A percentile compares a stretch with the other conserved stretches of the same genome.
Conservation (phyloP, 1,140 invertebrate species). For the Stegodyphus mimosarum region DNA sequence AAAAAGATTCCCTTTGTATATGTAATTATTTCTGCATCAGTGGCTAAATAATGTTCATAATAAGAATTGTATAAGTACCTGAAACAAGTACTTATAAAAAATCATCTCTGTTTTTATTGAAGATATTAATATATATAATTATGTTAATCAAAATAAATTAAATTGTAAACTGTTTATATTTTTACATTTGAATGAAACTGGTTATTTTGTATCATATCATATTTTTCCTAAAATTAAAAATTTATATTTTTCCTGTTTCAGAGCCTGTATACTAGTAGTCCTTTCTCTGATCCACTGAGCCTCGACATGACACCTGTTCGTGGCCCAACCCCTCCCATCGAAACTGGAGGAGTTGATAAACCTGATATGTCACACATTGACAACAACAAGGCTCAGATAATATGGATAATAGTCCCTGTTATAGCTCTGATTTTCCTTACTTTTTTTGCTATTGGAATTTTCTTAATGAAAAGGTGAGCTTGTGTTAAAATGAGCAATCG, state of each 20-base stretch:
- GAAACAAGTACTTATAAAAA: too few relatives aligned
- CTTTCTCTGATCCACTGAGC: conserved; percentile 90
- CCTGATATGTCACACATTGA: conserved; percentile 59
- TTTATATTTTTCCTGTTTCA: conserved; percentile 63
- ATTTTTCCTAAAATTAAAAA: too few relatives aligned
- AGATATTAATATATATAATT: too few relatives aligned
- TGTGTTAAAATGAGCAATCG: background rate
- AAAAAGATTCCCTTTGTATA: too few relatives aligned
- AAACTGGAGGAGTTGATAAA: conserved; percentile 16
- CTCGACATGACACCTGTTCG: conserved; percentile 72
- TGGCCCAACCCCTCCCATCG: conserved; percentile 24
- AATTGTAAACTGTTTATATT: too few relatives aligned
- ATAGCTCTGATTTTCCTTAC: conserved; percentile 49
- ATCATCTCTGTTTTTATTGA: too few relatives aligned
- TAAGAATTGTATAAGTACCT: too few relatives aligned
- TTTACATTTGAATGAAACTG: too few relatives aligned
- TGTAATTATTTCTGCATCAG: too few relatives aligned
- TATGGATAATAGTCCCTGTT: conserved; percentile 55
- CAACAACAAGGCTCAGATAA: conserved; percentile 31
- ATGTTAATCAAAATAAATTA: too few relatives aligned
- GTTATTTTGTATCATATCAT: too few relatives aligned
- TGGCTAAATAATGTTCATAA: too few relatives aligned
- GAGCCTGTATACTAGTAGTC: conserved; percentile 94
- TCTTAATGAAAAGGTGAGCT: conserved; percentile 46
- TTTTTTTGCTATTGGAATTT: conserved; percentile 30